Percentiles rank a stretch among this genome's conserved stretches.
Evolutionary conservation across 2,113 vertebrate species (phyloP).

Genomic region (Xenopus laevis): DNA sequence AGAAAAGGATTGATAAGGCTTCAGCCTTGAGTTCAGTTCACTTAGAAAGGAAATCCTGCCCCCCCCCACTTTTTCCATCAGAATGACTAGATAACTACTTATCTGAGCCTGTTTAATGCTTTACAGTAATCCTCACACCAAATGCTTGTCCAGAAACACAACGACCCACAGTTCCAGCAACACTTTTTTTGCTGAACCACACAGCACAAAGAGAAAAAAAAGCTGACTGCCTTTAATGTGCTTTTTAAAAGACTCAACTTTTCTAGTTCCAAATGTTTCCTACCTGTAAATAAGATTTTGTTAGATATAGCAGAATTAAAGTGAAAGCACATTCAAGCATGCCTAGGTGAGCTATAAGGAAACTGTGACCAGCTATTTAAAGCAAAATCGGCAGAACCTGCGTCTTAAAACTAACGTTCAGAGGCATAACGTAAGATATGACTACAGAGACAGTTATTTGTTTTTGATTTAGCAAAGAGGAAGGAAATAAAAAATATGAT

Average conservation of each 20-base stretch:
- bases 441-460: too few relatives aligned
- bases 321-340: not conserved
- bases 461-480: not conserved
- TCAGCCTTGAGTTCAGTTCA: conserved; percentile 49
- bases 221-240: too few relatives aligned
- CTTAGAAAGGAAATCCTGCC: conserved; percentile 50
- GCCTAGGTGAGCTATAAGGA: not conserved
- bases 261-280: too few relatives aligned
- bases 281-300: too few relatives aligned
- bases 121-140: conserved; percentile 18
- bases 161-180: too few relatives aligned
- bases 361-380: not conserved
- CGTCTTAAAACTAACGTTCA: too few relatives aligned
- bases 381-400: too few relatives aligned
- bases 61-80: conserved; percentile 42
- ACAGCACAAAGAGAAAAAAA: too few relatives aligned
- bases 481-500: not conserved
- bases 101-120: conserved; percentile 15
- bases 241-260: too few relatives aligned
- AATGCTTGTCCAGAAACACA: not conserved
- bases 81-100: conserved; percentile 47
- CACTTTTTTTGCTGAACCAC: too few relatives aligned
- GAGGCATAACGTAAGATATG: too few relatives aligned
- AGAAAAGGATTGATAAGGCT: conserved; percentile 57
- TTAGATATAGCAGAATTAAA: too few relatives aligned